Evolutionary conservation across 1,140 invertebrate genomes (phyloP).

Genomic region (Hycleus phaleratus): DNA sequence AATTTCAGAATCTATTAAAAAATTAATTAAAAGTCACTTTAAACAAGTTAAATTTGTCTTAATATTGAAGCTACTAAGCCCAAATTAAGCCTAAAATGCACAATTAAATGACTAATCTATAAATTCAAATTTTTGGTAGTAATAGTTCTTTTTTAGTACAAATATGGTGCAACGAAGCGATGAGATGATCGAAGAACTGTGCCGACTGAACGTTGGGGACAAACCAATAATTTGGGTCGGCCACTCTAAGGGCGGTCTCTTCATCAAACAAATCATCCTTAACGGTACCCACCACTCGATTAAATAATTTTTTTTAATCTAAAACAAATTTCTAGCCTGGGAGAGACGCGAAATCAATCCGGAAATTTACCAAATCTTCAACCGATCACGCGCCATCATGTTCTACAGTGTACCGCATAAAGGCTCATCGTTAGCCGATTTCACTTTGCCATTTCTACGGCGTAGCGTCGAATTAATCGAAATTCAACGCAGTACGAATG

Average conservation of each 20-base stretch:
- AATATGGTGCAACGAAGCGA: conserved; percentile 52
- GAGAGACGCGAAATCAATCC: conserved; percentile 17
- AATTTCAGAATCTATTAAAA: too few relatives aligned
- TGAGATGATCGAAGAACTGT: conserved; percentile 57
- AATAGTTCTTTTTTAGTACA: conserved; percentile 37
- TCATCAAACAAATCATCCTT: conserved; percentile 60
- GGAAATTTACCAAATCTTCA: conserved; percentile 38
- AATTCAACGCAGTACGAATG: conserved; percentile 52
- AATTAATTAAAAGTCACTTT: too few relatives aligned
- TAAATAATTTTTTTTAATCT: not conserved
- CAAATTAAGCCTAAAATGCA: too few relatives aligned
- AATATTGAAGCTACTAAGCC: too few relatives aligned
- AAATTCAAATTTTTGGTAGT: not conserved
- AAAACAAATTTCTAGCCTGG: conserved; percentile 31
- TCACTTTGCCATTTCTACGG: conserved; percentile 53
- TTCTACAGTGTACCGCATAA: conserved; percentile 69
- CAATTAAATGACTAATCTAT: too few relatives aligned
- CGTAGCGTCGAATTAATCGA: conserved; percentile 56
- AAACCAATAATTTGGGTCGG: conserved; percentile 62
- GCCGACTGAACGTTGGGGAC: conserved; percentile 50
- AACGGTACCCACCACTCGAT: conserved; percentile 40
- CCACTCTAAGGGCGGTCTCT: conserved; percentile 63
- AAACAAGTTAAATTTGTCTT: too few relatives aligned
- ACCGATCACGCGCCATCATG: conserved; percentile 52
- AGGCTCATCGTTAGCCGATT: conserved; percentile 58